phyloP scores from a whole-genome alignment of 1,140 invertebrate genomes.

The Cyclina sinensis region DNA sequence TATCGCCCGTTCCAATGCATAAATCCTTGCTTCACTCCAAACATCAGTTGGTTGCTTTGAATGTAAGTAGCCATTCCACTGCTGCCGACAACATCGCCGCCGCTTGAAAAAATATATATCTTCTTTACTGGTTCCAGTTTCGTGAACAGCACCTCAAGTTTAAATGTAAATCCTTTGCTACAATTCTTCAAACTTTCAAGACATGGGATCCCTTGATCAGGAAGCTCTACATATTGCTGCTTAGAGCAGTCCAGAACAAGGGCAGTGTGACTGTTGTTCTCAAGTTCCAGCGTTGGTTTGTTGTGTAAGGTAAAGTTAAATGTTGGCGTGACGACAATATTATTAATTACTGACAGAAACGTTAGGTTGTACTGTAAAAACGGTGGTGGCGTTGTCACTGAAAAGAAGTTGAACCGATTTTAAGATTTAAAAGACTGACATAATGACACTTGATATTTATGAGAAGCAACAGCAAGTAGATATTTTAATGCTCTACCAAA shows the following conservation, averaged over 20 bases:
- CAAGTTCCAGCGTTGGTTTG: constrained; percentile 37
- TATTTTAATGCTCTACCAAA: too few relatives aligned
- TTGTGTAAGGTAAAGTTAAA: constrained; percentile 63
- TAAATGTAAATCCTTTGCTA: constrained; percentile 62
- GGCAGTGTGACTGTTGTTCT: constrained; percentile 46
- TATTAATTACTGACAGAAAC: constrained; percentile 32
- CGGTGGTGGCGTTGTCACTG: constrained; percentile 22
- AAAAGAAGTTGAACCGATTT: not conserved
- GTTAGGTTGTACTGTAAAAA: constrained; percentile 52
- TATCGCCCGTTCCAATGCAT: constrained; percentile 20
- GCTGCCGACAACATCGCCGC: not conserved
- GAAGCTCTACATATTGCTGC: constrained; percentile 58
- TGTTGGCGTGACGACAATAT: constrained; percentile 50
- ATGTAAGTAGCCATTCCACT: constrained; percentile 57
- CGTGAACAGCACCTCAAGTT: constrained; percentile 47
- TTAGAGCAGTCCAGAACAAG: constrained; percentile 49
- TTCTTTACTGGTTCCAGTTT: constrained; percentile 33
- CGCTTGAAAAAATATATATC: constrained; percentile 56
- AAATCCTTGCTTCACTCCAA: constrained; percentile 42
- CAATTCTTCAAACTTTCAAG: constrained; percentile 29
- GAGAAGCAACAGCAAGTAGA: too few relatives aligned
- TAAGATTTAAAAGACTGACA: not conserved
- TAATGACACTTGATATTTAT: too few relatives aligned
- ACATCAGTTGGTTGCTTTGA: constrained; percentile 33
- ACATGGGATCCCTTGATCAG: constrained; percentile 54